Base-by-base conservation (phyloP, 2,797 vertebrate genomes). In the Kryptopterus vitreolus region DNA sequence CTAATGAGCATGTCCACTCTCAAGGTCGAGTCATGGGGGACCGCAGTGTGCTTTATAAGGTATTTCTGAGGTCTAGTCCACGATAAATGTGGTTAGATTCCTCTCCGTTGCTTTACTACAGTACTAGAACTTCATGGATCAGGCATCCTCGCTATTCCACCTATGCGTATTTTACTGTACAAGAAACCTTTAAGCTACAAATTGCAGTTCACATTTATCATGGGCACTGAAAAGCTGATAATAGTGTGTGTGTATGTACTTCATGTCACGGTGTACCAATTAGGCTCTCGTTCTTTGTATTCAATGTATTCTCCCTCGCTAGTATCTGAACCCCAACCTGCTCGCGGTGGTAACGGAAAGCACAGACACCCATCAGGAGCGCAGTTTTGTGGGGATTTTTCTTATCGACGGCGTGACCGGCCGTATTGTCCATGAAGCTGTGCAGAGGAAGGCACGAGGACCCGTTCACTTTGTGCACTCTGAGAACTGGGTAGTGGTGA, bases 401-500 rank as follows among this genome's bases (percentile, higher is more conserved):
- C 93, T 99, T 80, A 93, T 99, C 0, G 98, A 99, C 0, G 96
- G 98, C 0, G 95, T 99, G 83, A 99, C 98, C 0, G 98, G 98
- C 12, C 95, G 98, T 55, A 96, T 99, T 89, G 95, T 98, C 87
- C 96, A 99, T 43, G 95, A 97, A 1, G 97, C 96, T 0, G 94
- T 98, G 75, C 97, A 99, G 93, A 95, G 94, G 80, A 98, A 96
- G 87, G 94, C 98, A n/a, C 95, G 85, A 84, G 98, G 97, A 2
- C 98, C 97, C 0, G 96, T 99, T 79, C 96, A 97, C 81, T 91
- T 98, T 0, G 97, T 99, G 59, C 98, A 99, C 82, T 97, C 98
- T 0, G 98, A 99, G 90, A 99, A 99, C 93, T 99, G 98, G 98
- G 94, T 99, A 84, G 96, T 99, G 96, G 98, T 99, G 89, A 96